Evolutionary conservation across 2,113 vertebrate species (phyloP).

Genomic region (Brienomyrus brachyistius): DNA sequence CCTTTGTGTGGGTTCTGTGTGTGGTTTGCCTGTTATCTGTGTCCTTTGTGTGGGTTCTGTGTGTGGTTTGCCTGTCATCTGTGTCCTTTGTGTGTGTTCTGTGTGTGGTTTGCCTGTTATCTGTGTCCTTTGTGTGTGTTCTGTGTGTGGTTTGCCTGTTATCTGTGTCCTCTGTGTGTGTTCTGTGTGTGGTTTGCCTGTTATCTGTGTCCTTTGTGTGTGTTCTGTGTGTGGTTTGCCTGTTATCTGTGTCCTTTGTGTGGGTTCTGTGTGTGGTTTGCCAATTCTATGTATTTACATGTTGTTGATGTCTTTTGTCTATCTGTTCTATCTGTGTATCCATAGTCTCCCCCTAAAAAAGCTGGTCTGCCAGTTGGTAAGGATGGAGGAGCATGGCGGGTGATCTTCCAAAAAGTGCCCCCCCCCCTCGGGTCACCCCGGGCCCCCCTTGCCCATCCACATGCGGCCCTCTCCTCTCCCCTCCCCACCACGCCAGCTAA

Average conservation of each 20-base stretch:
- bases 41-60: neutral
- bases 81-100: neutral
- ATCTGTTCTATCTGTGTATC: neutral
- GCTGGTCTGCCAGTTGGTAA: neutral
- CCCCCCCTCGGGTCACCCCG: conserved; percentile 49
- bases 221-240: neutral
- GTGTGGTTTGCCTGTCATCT: neutral
- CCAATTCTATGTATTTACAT: neutral
- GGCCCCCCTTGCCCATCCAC: conserved; percentile 49
- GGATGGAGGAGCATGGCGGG: neutral
- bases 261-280: neutral
- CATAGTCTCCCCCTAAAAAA: neutral
- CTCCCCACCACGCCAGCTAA: conserved; percentile 39
- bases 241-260: neutral
- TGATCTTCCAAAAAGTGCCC: conserved; percentile 19
- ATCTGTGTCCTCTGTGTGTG: neutral
- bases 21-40: neutral
- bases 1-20: neutral
- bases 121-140: neutral
- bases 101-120: neutral
- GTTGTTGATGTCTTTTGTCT: neutral
- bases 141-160: neutral
- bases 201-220: neutral
- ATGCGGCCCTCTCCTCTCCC: conserved; percentile 23
- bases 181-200: neutral